Base-by-base conservation (phyloP, 2,888 invertebrate species). In the Cryptus armator region DNA sequence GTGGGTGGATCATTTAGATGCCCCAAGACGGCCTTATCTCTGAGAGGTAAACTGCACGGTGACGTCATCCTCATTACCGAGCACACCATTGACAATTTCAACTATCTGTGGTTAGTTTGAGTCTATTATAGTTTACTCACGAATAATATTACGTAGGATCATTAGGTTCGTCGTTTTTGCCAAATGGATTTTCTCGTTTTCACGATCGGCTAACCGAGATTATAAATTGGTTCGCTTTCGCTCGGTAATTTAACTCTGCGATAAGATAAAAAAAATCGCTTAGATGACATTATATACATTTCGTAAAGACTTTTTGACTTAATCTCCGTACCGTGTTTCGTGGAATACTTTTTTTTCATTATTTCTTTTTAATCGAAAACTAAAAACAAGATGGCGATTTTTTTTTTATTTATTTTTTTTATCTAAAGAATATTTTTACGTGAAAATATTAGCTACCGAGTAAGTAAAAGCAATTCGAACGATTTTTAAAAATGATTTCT, bases 21-120 rank as follows among this genome's bases (percentile, higher is more conserved):
- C 56, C 85, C 85, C 70, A 85, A 81, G 78, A 85, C 82, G 81
- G 81, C 81, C 75, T 75, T 82, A 75, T 72, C 84, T 84, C 19
- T 37, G 64, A 76, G 44, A 48, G 24, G n/a, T 53, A 10, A 43
- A 51, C 16, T 24, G 44, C 19, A 16, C 32, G 62, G 7, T 82
- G 78, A 81, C 85, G 85, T 82, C 74, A 85, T 81, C 64, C 81
- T 81, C 75, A 84, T 84, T 84, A 84, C 44, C 68, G 68, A n/a
- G 37, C 24, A 16, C 66, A 32, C 78, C 70, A 59, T 48, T 43
- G 70, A 66, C 66, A 71, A 64, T 78, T 72, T 72, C 59, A 72
- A 51, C 12, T 53, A 44, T 71, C 59, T 53, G n/a, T 0, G 29
- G 37, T 37, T 16, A 19, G 12, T 64, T 19, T 48, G 14, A 48